Evolutionary conservation across 2,797 vertebrate genomes (phyloP), one percentile per base, ranked within the genome.

Genomic region (Cetoscarus ocellatus): DNA sequence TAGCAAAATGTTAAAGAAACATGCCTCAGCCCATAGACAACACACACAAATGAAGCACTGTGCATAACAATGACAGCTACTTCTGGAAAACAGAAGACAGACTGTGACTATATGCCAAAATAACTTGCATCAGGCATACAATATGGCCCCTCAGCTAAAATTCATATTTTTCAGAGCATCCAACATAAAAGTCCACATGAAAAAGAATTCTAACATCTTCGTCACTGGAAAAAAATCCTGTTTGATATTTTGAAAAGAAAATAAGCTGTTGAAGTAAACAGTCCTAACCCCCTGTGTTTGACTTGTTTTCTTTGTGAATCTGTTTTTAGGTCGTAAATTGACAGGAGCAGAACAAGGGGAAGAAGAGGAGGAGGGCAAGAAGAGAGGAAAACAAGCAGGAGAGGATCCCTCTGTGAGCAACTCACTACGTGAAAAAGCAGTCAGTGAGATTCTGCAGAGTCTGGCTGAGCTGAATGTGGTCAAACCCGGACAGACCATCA

Each of bases 401-500:
- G 81, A 83, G 38, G 44, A 82, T 63, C 38, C 67, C 59, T 68
- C 75, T 35, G 68, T 18, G 39, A 86, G 62, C 3, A 66, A 87
- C 1, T 84, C 89, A 0, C 69, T 92, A 56, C 85, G 91, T 0
- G 95, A 96, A 70, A 95, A 93, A 62, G 92, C 92, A 9, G 83
- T 94, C 39, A 86, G 82, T 11, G 95, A 96, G 35, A 93, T 95
- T 44, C 90, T 95, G 3, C 74, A 93, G 66, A 94, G 95, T 66
- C 88, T 94, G 58, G 90, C 93, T 0, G 94, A 97, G n/a, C 92
- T 96, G 6, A 60, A 93, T 11, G 36, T 94, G 54, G 92, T 95
- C 62, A 95, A 94, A 77, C 80, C 95, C 4, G 93, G 90, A 75
- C 92, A 92, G 73, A 94, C 82, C 1, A 79, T 93, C 19, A 94